Conservation (phyloP, 2,888 invertebrate species). For the Anodontia alba region DNA sequence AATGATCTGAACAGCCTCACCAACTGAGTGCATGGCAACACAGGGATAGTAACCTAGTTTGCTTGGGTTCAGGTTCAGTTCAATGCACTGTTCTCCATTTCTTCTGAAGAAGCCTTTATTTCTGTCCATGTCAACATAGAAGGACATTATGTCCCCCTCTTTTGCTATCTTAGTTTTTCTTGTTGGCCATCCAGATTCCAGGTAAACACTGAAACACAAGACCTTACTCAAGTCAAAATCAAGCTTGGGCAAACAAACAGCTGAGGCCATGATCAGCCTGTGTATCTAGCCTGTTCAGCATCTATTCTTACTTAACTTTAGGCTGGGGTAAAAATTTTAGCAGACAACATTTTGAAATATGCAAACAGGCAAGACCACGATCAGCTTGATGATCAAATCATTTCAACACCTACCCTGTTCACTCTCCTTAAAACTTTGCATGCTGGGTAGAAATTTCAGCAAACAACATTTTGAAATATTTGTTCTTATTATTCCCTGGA, state of each 20-base stretch:
- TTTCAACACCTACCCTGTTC: too few relatives aligned
- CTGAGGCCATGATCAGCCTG: neutral
- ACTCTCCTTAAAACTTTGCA: too few relatives aligned
- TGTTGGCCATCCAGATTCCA: conserved; percentile 68
- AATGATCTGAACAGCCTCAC: conserved; percentile 72
- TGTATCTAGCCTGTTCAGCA: neutral
- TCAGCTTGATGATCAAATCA: too few relatives aligned
- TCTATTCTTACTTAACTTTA: too few relatives aligned
- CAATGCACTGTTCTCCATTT: conserved; percentile 63
- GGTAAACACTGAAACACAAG: conserved; percentile 66
- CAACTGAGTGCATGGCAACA: conserved; percentile 74
- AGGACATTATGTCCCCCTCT: conserved; percentile 71
- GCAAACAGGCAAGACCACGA: too few relatives aligned
- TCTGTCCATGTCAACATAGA: conserved; percentile 64
- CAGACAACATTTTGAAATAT: too few relatives aligned
- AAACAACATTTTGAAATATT: too few relatives aligned
- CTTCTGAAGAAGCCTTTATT: conserved; percentile 64
- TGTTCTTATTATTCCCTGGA: too few relatives aligned
- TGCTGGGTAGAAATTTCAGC: too few relatives aligned
- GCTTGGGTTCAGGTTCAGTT: conserved; percentile 65
- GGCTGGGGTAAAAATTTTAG: too few relatives aligned
- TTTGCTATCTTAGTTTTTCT: conserved; percentile 42
- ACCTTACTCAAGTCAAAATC: neutral
- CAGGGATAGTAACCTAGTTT: conserved; percentile 70
- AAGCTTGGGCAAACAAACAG: too few relatives aligned